Conservation (phyloP, 2,113 vertebrate species). For the Coracopsis vasa region DNA sequence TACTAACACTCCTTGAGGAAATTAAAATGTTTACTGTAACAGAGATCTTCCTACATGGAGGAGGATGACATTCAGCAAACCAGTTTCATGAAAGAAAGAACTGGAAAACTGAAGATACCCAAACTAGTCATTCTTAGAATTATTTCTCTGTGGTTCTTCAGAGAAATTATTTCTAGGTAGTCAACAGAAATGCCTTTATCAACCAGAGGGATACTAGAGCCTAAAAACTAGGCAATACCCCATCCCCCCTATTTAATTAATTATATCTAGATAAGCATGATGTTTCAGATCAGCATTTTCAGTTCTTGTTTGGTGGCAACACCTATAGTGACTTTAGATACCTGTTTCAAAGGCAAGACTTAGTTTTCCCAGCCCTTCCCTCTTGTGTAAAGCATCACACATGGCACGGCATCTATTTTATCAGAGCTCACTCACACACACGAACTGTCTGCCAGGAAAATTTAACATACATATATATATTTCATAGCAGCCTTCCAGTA, state of each 20-base stretch:
- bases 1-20: neutral
- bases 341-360: neutral
- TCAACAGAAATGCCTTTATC: neutral
- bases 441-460: neutral
- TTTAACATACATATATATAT: neutral
- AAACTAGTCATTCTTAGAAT: neutral
- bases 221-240: neutral
- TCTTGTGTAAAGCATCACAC: neutral
- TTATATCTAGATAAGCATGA: neutral
- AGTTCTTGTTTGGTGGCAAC: neutral
- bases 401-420: neutral
- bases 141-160: neutral
- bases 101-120: neutral
- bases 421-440: neutral
- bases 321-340: neutral
- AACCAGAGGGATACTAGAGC: neutral
- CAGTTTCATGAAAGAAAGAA: neutral
- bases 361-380: neutral
- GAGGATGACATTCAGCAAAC: neutral
- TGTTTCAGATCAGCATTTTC: neutral
- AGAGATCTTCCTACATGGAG: neutral
- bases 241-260: neutral
- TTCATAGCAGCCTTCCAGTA: too few relatives aligned
- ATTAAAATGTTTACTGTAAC: neutral
- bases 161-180: neutral